These are phyloP conservation scores for Bathynomus jamesi DNA, from an alignment of 1,140 invertebrate species.

Conservation along the genomic window DNA sequence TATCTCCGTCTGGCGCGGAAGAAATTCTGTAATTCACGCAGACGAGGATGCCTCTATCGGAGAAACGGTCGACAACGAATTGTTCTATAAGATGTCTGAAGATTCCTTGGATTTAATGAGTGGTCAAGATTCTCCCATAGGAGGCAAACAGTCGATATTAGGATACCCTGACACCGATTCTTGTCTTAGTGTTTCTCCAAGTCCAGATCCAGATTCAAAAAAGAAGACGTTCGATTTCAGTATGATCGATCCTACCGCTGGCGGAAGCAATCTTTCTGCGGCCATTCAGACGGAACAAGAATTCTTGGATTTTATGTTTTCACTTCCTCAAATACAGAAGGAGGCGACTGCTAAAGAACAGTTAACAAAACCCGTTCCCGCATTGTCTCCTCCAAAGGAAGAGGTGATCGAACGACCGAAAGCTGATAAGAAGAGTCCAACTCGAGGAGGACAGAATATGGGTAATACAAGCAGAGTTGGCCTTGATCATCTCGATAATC, in stretches of 20 bases:
- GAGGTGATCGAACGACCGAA: constrained; percentile 7
- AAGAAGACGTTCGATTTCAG: constrained; percentile 26
- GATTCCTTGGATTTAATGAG: background rate
- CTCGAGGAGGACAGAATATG: constrained; percentile 6
- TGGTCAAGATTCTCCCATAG: background rate
- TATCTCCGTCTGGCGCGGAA: too few species aligned
- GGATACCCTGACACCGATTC: constrained; percentile 21
- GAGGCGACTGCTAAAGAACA: background rate
- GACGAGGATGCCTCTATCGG: too few species aligned
- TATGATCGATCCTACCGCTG: constrained; percentile 10
- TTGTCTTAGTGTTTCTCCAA: constrained; percentile 34
- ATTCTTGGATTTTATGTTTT: constrained; percentile 38
- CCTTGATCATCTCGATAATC: constrained; percentile 65
- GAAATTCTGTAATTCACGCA: too few species aligned
- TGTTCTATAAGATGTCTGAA: background rate
- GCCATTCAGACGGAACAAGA: constrained; percentile 37
- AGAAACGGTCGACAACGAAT: too few species aligned
- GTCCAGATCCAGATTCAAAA: constrained; percentile 30
- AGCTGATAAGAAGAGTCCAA: constrained; percentile 9
- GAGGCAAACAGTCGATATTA: background rate
- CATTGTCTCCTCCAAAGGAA: background rate
- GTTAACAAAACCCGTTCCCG: background rate
- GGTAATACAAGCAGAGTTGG: constrained; percentile 42
- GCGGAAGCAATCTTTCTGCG: constrained; percentile 20
- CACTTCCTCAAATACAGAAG: constrained; percentile 31